Evolutionary conservation across 2,888 invertebrate genomes (phyloP).

Genomic region (Conus canariensis): DNA sequence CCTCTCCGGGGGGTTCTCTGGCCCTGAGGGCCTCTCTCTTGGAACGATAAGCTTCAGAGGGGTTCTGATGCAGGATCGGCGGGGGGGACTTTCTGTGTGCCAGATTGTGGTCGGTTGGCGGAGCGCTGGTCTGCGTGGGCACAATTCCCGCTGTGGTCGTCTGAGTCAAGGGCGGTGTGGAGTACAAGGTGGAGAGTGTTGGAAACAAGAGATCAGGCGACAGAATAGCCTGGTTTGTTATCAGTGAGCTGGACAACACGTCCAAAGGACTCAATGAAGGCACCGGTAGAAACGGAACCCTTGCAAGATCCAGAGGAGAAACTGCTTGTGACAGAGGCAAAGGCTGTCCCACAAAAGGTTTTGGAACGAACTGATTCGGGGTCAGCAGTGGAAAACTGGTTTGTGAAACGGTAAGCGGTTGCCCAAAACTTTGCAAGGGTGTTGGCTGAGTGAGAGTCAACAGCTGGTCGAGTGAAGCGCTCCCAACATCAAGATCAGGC

Average conservation of each 20-base stretch:
- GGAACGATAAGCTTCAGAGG: background rate
- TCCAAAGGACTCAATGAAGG: background rate
- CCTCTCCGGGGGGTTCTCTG: background rate
- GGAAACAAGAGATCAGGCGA: background rate
- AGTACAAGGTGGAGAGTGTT: background rate
- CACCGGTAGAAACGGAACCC: background rate
- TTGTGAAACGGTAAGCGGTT: background rate
- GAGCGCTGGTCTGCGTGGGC: background rate
- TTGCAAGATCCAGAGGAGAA: background rate
- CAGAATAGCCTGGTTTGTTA: background rate
- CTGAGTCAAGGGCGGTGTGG: background rate
- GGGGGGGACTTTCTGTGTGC: background rate
- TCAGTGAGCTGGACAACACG: background rate
- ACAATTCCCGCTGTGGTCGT: background rate
- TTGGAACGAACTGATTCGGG: background rate
- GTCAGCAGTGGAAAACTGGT: background rate
- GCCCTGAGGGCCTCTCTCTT: background rate
- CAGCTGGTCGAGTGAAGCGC: background rate
- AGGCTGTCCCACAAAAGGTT: background rate
- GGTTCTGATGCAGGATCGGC: background rate
- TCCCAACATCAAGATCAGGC: slow-evolving; percentile 2
- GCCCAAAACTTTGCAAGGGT: background rate
- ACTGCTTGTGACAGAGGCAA: background rate
- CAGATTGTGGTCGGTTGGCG: background rate
- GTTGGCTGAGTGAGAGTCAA: background rate